phyloP scores from a whole-genome alignment of 2,113 vertebrate genomes.

The Pelecanoides urinatrix region DNA sequence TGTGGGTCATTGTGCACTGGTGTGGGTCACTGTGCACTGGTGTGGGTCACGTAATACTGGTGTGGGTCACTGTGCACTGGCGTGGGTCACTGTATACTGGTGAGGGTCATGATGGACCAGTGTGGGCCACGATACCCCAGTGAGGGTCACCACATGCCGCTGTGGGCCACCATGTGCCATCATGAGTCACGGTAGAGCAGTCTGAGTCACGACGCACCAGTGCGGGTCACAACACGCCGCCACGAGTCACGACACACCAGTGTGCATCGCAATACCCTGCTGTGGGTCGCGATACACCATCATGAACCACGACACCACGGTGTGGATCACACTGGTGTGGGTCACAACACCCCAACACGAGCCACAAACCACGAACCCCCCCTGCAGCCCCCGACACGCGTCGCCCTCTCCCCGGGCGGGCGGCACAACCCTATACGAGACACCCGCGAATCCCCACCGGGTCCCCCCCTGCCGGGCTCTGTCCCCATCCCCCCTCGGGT shows the following conservation, averaged over 20 bases:
- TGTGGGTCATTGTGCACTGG: no score
- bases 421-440: background rate
- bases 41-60: no score
- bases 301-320: background rate
- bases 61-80: no score
- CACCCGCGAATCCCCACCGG: background rate
- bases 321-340: accelerated
- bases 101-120: background rate
- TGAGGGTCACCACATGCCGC: background rate
- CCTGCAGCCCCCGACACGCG: no score
- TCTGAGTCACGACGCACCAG: background rate
- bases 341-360: no score
- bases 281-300: accelerated
- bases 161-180: no score
- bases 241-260: background rate
- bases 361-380: no score
- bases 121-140: background rate
- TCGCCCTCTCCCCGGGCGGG: no score
- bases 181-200: background rate
- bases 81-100: no score
- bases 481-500: background rate
- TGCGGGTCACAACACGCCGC: background rate
- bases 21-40: no score
- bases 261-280: accelerated
- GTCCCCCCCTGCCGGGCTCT: accelerated